Evolutionary conservation across 2,797 vertebrate genomes (phyloP).

Genomic region (Phyllotis vaccarum): DNA sequence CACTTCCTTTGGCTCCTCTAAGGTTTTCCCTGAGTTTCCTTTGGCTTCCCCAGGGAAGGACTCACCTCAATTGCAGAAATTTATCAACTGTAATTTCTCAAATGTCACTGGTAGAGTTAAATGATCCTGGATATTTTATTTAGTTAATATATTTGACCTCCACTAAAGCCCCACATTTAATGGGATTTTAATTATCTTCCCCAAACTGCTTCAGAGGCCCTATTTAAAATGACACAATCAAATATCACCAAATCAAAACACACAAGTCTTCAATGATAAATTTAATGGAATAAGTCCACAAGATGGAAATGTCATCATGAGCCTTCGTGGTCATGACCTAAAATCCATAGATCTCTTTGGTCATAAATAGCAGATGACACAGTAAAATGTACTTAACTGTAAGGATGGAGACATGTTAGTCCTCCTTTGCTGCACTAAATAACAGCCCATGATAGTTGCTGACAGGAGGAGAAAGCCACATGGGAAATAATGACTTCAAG

Average conservation of each 20-base stretch:
- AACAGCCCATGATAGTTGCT: constrained; percentile 36
- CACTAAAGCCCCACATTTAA: background rate
- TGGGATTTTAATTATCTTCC: constrained; percentile 36
- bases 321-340: constrained; percentile 41
- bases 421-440: constrained; percentile 68
- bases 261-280: constrained; percentile 36
- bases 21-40: background rate
- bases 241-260: constrained; percentile 46
- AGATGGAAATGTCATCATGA: background rate
- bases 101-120: background rate
- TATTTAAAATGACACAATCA: constrained; percentile 30
- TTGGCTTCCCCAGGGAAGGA: background rate
- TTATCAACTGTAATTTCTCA: background rate
- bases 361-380: constrained; percentile 43
- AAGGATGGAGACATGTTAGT: constrained; percentile 53
- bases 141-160: constrained; percentile 46
- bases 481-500: constrained; percentile 51
- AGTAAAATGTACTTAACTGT: constrained; percentile 19
- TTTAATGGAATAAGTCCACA: background rate
- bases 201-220: constrained; percentile 14
- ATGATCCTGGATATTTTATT: constrained; percentile 22
- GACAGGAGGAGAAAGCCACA: constrained; percentile 35
- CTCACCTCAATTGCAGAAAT: constrained; percentile 14
- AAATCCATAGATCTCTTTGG: constrained; percentile 35
- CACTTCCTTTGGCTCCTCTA: background rate